These are phyloP conservation scores for Ceratina calcarata DNA, from an alignment of 1,140 invertebrate genomes.

Conservation along the genomic window DNA sequence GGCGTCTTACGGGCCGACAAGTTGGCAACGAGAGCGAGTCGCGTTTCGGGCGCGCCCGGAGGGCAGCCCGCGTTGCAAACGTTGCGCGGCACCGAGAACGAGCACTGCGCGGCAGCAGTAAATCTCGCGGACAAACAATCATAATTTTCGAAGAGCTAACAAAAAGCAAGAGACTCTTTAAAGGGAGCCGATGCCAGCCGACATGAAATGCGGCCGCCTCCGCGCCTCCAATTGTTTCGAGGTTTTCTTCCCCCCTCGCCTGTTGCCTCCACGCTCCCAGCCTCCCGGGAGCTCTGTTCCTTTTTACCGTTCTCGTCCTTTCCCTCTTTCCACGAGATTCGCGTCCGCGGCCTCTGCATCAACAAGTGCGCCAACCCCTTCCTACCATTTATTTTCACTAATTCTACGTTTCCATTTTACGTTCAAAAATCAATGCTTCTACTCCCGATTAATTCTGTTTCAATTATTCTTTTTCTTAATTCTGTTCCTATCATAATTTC, in stretches of 20 bases:
- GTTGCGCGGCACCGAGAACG: constrained; percentile 50
- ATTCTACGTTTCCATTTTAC: neutral
- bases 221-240: constrained; percentile 78
- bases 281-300: constrained; percentile 8
- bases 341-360: constrained; percentile 37
- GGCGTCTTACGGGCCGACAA: neutral
- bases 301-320: constrained; percentile 8
- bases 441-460: too few species aligned
- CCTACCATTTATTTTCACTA: constrained; percentile 38
- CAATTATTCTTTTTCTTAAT: too few species aligned
- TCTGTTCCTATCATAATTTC: too few species aligned
- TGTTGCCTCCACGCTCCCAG: constrained; percentile 6
- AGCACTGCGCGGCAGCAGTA: constrained; percentile 66
- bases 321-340: constrained; percentile 34
- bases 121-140: constrained; percentile 79
- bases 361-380: constrained; percentile 37
- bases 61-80: constrained; percentile 38
- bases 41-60: constrained; percentile 34
- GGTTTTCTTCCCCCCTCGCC: constrained; percentile 65
- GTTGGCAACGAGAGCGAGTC: constrained; percentile 16
- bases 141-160: constrained; percentile 79
- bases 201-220: constrained; percentile 78
- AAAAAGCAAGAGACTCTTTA: constrained; percentile 77
- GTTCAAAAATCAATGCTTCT: too few species aligned
- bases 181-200: constrained; percentile 75